Evolutionary conservation across 1,140 invertebrate species (phyloP), one percentile per base, ranked within the genome.

Genomic region (Drosophila rufa): DNA sequence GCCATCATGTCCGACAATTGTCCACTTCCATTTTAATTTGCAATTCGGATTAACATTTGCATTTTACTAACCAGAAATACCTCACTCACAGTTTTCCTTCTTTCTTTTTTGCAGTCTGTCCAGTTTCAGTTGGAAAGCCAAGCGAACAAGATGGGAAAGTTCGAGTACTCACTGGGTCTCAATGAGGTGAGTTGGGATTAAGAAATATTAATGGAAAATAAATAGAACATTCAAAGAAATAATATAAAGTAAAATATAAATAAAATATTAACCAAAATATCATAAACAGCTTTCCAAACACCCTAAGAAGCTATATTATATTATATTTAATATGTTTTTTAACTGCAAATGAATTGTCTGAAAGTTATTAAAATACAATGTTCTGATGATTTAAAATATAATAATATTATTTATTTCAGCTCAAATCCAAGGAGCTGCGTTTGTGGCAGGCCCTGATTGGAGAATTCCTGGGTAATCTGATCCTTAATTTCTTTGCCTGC

Each of bases 401-500:
- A 53, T 33, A 14, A 7, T 14, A 14, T 17, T 15, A 9, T 17
- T 12, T 12, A 11, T 51, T 7, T 12, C 3, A 70, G 92, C 85
- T 97, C 60, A 95, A 94, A 36, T 94, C 95, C 59, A 94, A 94
- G 75, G 93, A 95, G 82, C 86, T 94, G 77, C 93, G 94, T 62
- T 67, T 95, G 48, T 95, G 95, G 94, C 94, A 95, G 70, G 95
- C 96, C 0, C 93, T 98, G 5, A 91, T 97, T 1, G 97, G 97
- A 1, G 98, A 99, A 93, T 97, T 97, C 75, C 86, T 94, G 36
- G 94, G 98, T 15, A 98, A 97, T 53, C 85, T 97, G 62, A 93
- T 97, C 15, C 93, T 97, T 68, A 98, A 97, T 89, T 95, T 96
- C 92, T 97, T 97, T 86, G 98, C 97, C 14, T 98, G 97, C 90